Percentiles rank a stretch among this genome's conserved stretches.
Evolutionary conservation across 2,888 invertebrate genomes (phyloP).

Genomic region (Plusia festucae): DNA sequence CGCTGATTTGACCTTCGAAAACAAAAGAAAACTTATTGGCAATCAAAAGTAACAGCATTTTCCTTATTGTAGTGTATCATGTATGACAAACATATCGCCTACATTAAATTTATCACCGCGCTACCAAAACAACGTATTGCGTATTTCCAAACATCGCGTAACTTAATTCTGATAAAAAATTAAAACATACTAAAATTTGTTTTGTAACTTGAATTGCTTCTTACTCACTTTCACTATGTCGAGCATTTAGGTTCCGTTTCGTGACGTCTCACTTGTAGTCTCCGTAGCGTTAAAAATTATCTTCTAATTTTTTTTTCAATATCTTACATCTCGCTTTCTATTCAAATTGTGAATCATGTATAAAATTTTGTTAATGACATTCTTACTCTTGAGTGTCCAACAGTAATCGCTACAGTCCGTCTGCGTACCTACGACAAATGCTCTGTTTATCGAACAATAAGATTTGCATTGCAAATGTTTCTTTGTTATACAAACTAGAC

Average conservation of each 20-base stretch:
- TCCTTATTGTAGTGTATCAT: constrained; percentile 47
- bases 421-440: constrained; percentile 49
- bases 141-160: constrained; percentile 47
- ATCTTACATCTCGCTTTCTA: constrained; percentile 76
- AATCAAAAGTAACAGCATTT: constrained; percentile 77
- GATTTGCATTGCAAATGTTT: constrained; percentile 66
- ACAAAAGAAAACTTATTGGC: constrained; percentile 73
- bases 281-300: constrained; percentile 72
- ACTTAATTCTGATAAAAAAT: constrained; percentile 58
- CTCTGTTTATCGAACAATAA: constrained; percentile 62
- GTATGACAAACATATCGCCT: constrained; percentile 20
- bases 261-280: constrained; percentile 70
- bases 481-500: constrained; percentile 64
- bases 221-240: constrained; percentile 83
- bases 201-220: constrained; percentile 76
- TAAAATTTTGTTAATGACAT: constrained; percentile 57
- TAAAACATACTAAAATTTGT: constrained; percentile 64
- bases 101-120: constrained; percentile 11
- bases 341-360: constrained; percentile 67
- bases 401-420: constrained; percentile 45
- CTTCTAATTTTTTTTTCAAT: constrained; percentile 65
- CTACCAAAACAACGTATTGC: constrained; percentile 40
- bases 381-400: constrained; percentile 34
- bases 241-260: constrained; percentile 80
- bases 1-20: constrained; percentile 74